phyloP scores from a whole-genome alignment of 2,797 vertebrate species.

The Sebastes umbrosus region DNA sequence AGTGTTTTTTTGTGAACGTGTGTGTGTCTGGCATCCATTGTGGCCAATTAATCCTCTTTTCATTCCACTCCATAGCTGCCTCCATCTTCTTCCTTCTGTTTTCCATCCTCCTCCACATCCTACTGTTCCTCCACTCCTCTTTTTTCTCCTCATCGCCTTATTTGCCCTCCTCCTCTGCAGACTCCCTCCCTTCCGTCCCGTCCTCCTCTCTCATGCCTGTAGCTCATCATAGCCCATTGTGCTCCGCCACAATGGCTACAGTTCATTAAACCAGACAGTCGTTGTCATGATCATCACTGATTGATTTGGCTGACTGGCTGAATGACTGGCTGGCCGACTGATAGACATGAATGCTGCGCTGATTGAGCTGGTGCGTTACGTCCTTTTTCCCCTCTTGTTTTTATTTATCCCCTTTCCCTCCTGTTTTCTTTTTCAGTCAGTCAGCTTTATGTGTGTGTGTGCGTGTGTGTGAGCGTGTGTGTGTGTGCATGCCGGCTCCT shows the following conservation, averaged over 20 bases:
- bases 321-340: slow-evolving; percentile 33
- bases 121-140: slow-evolving; percentile 68
- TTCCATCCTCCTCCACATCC: slow-evolving; percentile 52
- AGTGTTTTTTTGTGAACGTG: slow-evolving; percentile 69
- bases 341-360: slow-evolving; percentile 76
- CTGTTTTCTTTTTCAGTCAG: slow-evolving; percentile 76
- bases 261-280: slow-evolving; percentile 79
- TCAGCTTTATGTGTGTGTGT: slow-evolving; percentile 72
- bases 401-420: slow-evolving; percentile 38
- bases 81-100: slow-evolving; percentile 63
- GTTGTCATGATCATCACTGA: slow-evolving; percentile 70
- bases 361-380: slow-evolving; percentile 66
- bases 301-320: slow-evolving; percentile 67
- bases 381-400: slow-evolving; percentile 52
- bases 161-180: slow-evolving; percentile 81
- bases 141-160: slow-evolving; percentile 57
- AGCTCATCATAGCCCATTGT: slow-evolving; percentile 92
- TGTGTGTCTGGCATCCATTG: slow-evolving; percentile 73
- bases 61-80: slow-evolving; percentile 74
- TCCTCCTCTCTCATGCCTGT: slow-evolving; percentile 74
- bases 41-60: slow-evolving; percentile 79
- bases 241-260: slow-evolving; percentile 86
- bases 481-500: slow-evolving; percentile 69
- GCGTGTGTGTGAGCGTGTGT: slow-evolving; percentile 4
- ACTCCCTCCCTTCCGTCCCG: slow-evolving; percentile 50